A percentile compares a stretch with the other conserved stretches of the same genome.
Evolutionary conservation across 2,888 invertebrate genomes (phyloP).

Genomic region (Caenorhabditis sp.): DNA sequence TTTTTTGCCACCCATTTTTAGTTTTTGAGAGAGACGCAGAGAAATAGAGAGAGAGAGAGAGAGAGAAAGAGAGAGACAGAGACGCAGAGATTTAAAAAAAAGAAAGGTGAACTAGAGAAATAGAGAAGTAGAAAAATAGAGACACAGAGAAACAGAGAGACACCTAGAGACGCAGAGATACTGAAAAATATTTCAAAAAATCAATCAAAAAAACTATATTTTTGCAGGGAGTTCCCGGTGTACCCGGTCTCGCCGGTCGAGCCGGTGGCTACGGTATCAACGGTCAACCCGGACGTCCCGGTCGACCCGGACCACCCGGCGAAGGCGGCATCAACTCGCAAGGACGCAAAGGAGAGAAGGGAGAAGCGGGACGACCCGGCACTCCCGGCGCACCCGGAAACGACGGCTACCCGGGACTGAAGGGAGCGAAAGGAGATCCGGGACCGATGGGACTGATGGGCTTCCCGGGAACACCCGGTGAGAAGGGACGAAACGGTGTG

Average conservation of each 20-base stretch:
- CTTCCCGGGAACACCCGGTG: constrained; percentile 63
- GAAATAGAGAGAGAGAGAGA: no score
- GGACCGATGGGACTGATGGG: constrained; percentile 66
- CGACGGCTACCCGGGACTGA: constrained; percentile 55
- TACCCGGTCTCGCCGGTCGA: constrained; percentile 60
- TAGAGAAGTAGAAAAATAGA: no score
- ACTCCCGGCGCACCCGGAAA: constrained; percentile 71
- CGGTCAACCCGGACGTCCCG: constrained; percentile 53
- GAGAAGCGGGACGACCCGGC: constrained; percentile 51
- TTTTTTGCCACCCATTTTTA: no score
- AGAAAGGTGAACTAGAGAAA: no score
- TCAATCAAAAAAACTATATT: not conserved
- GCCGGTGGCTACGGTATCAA: constrained; percentile 55
- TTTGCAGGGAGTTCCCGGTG: constrained; percentile 61
- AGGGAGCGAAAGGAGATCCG: constrained; percentile 60
- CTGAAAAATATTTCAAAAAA: not conserved
- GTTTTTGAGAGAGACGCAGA: no score
- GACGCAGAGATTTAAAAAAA: no score
- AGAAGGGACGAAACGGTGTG: constrained; percentile 65
- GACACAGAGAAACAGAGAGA: no score
- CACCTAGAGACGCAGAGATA: no score
- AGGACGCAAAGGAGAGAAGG: constrained; percentile 66
- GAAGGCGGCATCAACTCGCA: constrained; percentile 71
- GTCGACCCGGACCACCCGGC: constrained; percentile 70
- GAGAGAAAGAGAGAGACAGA: no score